These are phyloP conservation scores for Cardiocondyla obscurior DNA, from an alignment of 1,140 invertebrate genomes.

Conservation along the genomic window DNA sequence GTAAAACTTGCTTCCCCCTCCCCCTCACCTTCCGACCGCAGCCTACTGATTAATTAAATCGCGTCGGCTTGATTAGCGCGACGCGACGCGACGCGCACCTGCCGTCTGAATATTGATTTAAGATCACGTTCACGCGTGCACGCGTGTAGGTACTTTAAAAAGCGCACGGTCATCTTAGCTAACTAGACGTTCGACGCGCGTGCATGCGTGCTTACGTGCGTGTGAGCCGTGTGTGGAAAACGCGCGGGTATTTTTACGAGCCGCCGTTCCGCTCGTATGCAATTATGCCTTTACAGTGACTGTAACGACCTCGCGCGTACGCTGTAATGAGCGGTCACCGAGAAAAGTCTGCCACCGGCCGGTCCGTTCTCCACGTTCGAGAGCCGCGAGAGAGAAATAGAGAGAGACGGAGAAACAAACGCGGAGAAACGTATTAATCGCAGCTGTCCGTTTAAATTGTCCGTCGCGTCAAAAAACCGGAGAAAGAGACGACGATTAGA, in stretches of 20 bases:
- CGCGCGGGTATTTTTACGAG: constrained; percentile 49
- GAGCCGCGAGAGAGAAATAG: neutral
- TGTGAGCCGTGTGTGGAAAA: constrained; percentile 28
- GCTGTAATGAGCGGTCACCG: constrained; percentile 43
- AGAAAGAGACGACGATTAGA: neutral
- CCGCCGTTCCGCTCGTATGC: constrained; percentile 50
- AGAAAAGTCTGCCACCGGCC: constrained; percentile 18
- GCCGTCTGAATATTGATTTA: constrained; percentile 56
- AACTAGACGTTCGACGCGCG: constrained; percentile 48
- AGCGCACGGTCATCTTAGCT: constrained; percentile 50
- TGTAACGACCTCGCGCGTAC: constrained; percentile 48
- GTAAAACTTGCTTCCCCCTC: neutral
- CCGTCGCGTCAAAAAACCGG: neutral
- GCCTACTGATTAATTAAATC: constrained; percentile 52
- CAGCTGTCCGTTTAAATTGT: constrained; percentile 23
- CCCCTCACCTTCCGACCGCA: too few species aligned
- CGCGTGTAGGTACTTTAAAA: constrained; percentile 22
- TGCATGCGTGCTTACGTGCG: neutral
- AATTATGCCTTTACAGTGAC: constrained; percentile 52
- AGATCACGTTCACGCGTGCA: constrained; percentile 25
- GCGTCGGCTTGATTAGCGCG: constrained; percentile 46
- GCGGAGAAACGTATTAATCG: constrained; percentile 24
- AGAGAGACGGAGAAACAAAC: neutral
- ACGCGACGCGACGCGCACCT: constrained; percentile 45
- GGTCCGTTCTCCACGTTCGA: constrained; percentile 7